Evolutionary conservation across 1,140 invertebrate genomes (phyloP), one percentile per base, ranked within the genome.

Genomic region (Oreohelix idahoensis): DNA sequence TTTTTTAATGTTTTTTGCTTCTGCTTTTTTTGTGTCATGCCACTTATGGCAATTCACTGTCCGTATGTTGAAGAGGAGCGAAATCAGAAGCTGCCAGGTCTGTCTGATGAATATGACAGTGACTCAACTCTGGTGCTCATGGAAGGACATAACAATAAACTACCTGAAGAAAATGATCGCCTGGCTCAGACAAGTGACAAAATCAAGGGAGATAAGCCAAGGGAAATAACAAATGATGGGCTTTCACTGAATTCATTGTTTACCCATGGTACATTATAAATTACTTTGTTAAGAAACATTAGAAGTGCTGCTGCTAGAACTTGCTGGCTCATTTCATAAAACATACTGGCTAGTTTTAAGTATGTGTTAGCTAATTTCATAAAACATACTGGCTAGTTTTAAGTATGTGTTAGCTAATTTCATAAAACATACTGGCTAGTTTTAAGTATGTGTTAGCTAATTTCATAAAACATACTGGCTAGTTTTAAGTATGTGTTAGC

Each of bases 61-160:
- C n/a, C 2, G 4, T 11, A 32, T 32, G 2, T 66, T 29, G n/a
- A 66, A 53, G 58, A 51, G 32, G 63, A 35, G 69, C 26, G 32
- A 83, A 78, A n/a, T 11, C 38, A 36, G 63, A 83, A 76, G n/a
- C 32, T 66, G 77, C 39, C 53, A 75, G 51, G 39, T 83, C 75
- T 36, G 66, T 39, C 36, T 42, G 36, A 42, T 74, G 71, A 39
- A 1, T 20, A 79, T 17, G 83, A 84, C 51, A 84, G 83, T 75
- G 83, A 84, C 51, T 84, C 83, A 20, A 84, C 83, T 23, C 26
- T 77, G 0, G 70, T 79, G 36, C 58, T 84, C 35, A 79, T 84
- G 76, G 70, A 66, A 0, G 71, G 71, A 39, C 26, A 39, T 42
- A 74, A 2, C 39, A 49, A 13, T 20, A 26, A 74, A 42, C 23